Evolutionary conservation across 2,888 invertebrate genomes (phyloP).

Genomic region (Luffia ferchaultella): DNA sequence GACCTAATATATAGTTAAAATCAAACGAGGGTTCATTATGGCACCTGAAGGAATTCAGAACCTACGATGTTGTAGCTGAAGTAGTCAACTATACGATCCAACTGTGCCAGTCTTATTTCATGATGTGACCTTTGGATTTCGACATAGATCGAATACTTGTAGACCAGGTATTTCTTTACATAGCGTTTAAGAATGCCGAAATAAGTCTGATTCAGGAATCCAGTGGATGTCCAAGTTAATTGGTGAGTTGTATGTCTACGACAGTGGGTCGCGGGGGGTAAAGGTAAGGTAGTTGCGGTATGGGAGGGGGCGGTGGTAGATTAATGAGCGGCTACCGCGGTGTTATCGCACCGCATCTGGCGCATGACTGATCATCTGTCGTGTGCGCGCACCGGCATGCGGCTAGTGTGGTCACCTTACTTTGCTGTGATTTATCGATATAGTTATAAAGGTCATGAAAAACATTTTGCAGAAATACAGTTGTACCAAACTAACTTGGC

Average conservation of each 20-base stretch:
- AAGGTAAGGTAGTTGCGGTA: constrained; percentile 23
- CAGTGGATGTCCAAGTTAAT: constrained; percentile 35
- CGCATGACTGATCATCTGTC: constrained; percentile 67
- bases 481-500: not conserved
- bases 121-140: too few species aligned
- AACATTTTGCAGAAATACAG: not conserved
- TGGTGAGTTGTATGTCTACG: constrained; percentile 22
- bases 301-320: constrained; percentile 50
- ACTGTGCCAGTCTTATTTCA: too few species aligned
- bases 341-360: constrained; percentile 60
- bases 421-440: constrained; percentile 14
- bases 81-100: too few species aligned
- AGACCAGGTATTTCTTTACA: too few species aligned
- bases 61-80: too few species aligned
- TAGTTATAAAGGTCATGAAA: too few species aligned
- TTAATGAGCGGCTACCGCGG: constrained; percentile 64
- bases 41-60: too few species aligned
- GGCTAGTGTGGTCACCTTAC: constrained; percentile 29
- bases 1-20: too few species aligned
- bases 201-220: not conserved
- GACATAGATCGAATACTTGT: too few species aligned
- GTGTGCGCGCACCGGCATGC: constrained; percentile 54
- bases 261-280: constrained; percentile 23
- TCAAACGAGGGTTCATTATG: too few species aligned
- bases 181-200: too few species aligned